Percentiles rank a stretch among this genome's conserved stretches.
Conservation (phyloP, 2,113 vertebrate genomes). For the Neogobius melanostomus region DNA sequence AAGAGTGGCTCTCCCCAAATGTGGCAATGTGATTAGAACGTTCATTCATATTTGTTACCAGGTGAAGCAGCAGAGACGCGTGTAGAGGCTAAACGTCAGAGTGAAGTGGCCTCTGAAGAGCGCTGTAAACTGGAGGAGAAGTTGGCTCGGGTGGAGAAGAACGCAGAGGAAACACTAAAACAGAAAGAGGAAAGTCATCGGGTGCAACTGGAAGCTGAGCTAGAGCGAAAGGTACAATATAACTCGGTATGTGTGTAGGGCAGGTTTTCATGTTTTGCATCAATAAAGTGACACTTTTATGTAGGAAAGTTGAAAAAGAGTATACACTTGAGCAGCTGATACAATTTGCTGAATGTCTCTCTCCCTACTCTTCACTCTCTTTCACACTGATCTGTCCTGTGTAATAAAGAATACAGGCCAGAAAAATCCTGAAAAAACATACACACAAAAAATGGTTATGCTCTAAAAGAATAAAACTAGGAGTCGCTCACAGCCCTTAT, state of each 20-base stretch:
- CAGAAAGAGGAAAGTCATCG: conserved; percentile 66
- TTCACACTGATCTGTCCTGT: too few relatives aligned
- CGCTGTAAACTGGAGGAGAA: conserved; percentile 59
- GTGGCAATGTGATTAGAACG: conserved; percentile 11
- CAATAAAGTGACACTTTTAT: too few relatives aligned
- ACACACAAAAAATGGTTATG: too few relatives aligned
- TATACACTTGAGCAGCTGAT: too few relatives aligned
- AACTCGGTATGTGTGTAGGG: neutral
- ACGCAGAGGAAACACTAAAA: conserved; percentile 63
- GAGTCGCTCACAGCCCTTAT: too few relatives aligned
- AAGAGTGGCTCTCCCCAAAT: neutral
- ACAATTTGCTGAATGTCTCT: too few relatives aligned
- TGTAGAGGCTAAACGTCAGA: conserved; percentile 64
- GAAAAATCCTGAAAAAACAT: too few relatives aligned
- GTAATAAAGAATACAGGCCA: too few relatives aligned
- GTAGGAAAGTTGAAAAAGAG: too few relatives aligned
- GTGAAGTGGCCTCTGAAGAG: conserved; percentile 60
- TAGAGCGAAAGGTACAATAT: conserved; percentile 71
- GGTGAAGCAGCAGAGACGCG: conserved; percentile 63
- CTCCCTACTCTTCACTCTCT: too few relatives aligned
- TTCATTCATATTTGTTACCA: conserved; percentile 45
- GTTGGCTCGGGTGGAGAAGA: conserved; percentile 65
- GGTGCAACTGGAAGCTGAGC: conserved; percentile 73
- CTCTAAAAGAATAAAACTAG: too few relatives aligned
- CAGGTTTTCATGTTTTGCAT: too few relatives aligned